phyloP scores from a whole-genome alignment of 2,797 vertebrate species.

The Squalus acanthias region DNA sequence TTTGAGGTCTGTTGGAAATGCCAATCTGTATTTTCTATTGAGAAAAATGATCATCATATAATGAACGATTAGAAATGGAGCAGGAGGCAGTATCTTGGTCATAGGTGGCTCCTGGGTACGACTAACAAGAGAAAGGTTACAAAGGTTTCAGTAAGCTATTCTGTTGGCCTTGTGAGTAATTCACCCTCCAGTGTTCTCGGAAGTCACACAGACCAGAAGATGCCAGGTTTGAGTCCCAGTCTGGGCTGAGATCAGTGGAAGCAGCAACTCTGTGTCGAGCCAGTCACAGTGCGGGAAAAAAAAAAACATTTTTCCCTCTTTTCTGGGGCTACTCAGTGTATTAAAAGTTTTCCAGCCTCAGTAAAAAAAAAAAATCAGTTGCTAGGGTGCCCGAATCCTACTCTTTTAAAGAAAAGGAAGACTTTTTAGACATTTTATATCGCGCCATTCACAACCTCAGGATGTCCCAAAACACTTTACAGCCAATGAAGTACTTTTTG shows the following conservation, averaged over 20 bases:
- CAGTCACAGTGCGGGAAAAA: background rate
- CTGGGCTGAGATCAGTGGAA: background rate
- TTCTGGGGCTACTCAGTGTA: background rate
- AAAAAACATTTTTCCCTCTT: background rate
- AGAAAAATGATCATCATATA: background rate
- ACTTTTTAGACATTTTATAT: no score
- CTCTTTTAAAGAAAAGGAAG: no score
- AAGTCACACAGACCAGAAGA: background rate
- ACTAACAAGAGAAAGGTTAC: background rate
- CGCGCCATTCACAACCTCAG: no score
- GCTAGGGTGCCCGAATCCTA: background rate
- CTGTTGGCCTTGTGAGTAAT: background rate
- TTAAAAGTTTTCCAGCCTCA: background rate
- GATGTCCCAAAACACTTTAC: no score
- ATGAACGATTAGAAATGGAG: background rate
- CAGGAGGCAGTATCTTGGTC: background rate
- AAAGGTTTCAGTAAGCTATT: background rate
- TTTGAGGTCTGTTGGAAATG: background rate
- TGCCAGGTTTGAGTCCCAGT: background rate
- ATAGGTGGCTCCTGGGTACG: background rate
- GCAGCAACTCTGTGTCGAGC: background rate
- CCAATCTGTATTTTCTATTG: background rate
- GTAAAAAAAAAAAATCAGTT: background rate
- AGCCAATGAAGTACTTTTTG: no score
- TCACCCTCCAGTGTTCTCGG: background rate